phyloP scores from a whole-genome alignment of 2,888 invertebrate species.

The Heliothis peltigera region DNA sequence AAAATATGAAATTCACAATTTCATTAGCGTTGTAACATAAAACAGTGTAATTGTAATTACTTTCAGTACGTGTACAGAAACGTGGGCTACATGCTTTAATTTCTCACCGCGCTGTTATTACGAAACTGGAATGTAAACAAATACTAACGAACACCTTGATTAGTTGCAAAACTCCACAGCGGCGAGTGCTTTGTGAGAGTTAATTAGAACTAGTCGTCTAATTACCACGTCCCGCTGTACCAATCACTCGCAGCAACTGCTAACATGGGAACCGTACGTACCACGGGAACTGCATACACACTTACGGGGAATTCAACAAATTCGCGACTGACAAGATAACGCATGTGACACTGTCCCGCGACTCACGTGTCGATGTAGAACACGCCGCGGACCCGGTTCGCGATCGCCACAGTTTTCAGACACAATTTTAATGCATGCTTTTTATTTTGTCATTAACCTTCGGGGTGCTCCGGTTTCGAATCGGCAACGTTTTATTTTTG shows the following conservation, averaged over 20 bases:
- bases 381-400: slow-evolving; percentile 73
- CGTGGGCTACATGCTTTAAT: slow-evolving; percentile 18
- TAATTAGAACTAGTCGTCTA: slow-evolving; percentile 56
- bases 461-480: slow-evolving; percentile 88
- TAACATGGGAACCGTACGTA: slow-evolving; percentile 26
- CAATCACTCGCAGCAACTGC: slow-evolving; percentile 47
- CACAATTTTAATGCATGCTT: slow-evolving; percentile 84
- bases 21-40: neutral
- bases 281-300: slow-evolving; percentile 16
- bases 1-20: slow-evolving; percentile 3
- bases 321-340: slow-evolving; percentile 28
- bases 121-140: slow-evolving; percentile 62
- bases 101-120: slow-evolving; percentile 46
- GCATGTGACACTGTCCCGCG: slow-evolving; percentile 35
- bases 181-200: slow-evolving; percentile 51
- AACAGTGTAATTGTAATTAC: slow-evolving; percentile 10
- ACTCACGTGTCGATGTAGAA: slow-evolving; percentile 75
- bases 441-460: slow-evolving; percentile 89
- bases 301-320: slow-evolving; percentile 33
- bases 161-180: slow-evolving; percentile 56
- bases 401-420: slow-evolving; percentile 69
- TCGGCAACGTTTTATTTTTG: slow-evolving; percentile 88
- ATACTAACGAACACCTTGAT: slow-evolving; percentile 61
- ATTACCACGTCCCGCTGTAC: slow-evolving; percentile 54
- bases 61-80: slow-evolving; percentile 13